Conservation (phyloP, 2,797 vertebrate species). For the Lagocephalus sceleratus region DNA sequence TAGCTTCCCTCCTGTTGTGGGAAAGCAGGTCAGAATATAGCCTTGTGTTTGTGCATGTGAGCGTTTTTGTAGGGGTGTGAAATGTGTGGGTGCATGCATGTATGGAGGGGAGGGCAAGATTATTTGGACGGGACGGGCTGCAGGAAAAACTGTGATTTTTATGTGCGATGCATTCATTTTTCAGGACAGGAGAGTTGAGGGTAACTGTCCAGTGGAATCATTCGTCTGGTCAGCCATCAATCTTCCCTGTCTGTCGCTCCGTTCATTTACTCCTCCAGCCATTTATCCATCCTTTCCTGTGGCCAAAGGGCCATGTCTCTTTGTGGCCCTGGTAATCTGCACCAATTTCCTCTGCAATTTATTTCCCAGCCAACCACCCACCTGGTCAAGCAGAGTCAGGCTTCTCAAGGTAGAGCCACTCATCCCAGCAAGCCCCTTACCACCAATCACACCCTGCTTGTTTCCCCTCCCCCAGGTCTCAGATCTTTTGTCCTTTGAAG, state of each 20-base stretch:
- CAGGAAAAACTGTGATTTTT: constrained; percentile 8
- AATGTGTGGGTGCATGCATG: constrained; percentile 6
- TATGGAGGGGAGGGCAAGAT: constrained; percentile 26
- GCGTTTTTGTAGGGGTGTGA: constrained; percentile 23
- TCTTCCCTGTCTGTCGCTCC: constrained; percentile 46
- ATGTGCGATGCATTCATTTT: constrained; percentile 50
- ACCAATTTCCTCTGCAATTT: constrained; percentile 75
- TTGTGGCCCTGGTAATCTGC: constrained; percentile 75
- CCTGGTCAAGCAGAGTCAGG: constrained; percentile 68
- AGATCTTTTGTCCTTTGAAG: constrained; percentile 47
- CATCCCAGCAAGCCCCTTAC: constrained; percentile 82
- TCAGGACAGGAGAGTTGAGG: constrained; percentile 21
- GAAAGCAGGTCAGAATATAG: constrained; percentile 69
- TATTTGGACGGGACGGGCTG: constrained; percentile 36
- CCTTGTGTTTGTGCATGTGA: constrained; percentile 55
- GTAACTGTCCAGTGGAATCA: constrained; percentile 41
- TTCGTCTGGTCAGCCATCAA: constrained; percentile 64
- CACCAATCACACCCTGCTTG: constrained; percentile 82
- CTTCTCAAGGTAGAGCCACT: constrained; percentile 83
- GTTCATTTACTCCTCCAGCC: constrained; percentile 65
- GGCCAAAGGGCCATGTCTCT: constrained; percentile 67
- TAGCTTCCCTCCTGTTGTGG: constrained; percentile 73
- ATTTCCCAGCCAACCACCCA: constrained; percentile 71
- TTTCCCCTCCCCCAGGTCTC: constrained; percentile 35
- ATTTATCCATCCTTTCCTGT: constrained; percentile 63